A percentile compares a stretch with the other conserved stretches of the same genome.
These are phyloP conservation scores for Hyphantria cunea DNA, from an alignment of 1,140 invertebrate species.

Conservation along the genomic window DNA sequence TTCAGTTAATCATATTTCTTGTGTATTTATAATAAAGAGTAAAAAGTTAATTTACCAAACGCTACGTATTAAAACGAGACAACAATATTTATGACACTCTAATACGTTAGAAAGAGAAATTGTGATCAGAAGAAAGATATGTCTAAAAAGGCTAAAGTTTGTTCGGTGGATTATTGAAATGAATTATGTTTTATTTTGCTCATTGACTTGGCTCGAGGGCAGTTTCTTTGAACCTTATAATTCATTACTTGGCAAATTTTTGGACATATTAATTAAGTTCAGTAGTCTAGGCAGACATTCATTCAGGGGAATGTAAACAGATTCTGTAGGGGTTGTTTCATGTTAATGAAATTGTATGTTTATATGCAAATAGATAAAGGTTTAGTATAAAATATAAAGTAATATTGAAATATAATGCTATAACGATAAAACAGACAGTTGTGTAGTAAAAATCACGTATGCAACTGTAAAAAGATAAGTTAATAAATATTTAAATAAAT, in stretches of 20 bases:
- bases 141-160: conserved; percentile 52
- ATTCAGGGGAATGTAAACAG: neutral
- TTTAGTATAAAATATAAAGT: too few relatives aligned
- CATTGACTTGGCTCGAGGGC: conserved; percentile 48
- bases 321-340: neutral
- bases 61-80: conserved; percentile 49
- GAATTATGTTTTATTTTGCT: conserved; percentile 72
- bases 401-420: too few relatives aligned
- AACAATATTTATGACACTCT: conserved; percentile 26
- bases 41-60: conserved; percentile 63
- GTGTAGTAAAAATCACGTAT: too few relatives aligned
- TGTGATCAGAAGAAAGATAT: conserved; percentile 30
- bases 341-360: neutral
- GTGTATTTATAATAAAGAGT: too few relatives aligned
- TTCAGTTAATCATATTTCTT: too few relatives aligned
- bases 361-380: neutral
- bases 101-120: conserved; percentile 30
- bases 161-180: conserved; percentile 67
- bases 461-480: too few relatives aligned
- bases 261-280: conserved; percentile 40
- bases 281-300: neutral
- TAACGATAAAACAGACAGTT: too few relatives aligned
- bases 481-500: too few relatives aligned
- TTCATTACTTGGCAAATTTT: conserved; percentile 42
- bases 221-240: conserved; percentile 36